phyloP scores from a whole-genome alignment of 1,140 invertebrate genomes.

The Steinernema feltiae region DNA sequence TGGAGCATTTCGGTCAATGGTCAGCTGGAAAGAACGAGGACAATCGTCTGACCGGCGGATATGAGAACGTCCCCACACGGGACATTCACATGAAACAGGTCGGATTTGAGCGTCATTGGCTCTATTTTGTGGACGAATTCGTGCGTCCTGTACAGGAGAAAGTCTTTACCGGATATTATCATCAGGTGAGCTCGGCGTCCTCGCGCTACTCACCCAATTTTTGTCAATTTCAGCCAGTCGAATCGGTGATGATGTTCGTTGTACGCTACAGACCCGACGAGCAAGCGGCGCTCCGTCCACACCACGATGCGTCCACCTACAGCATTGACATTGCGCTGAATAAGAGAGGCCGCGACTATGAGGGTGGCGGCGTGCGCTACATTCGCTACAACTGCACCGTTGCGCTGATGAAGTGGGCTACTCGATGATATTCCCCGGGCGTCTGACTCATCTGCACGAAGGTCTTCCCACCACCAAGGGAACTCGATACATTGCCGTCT shows the following conservation, averaged over 20 bases:
- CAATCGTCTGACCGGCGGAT: slow-evolving; percentile 77
- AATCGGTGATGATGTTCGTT: slow-evolving; percentile 94
- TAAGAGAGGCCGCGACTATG: slow-evolving; percentile 65
- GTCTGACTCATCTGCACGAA: slow-evolving; percentile 92
- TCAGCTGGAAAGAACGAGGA: slow-evolving; percentile 86
- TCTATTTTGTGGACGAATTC: slow-evolving; percentile 79
- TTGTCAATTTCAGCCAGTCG: slow-evolving; percentile 70
- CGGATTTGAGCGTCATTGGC: slow-evolving; percentile 78
- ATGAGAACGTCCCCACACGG: slow-evolving; percentile 93
- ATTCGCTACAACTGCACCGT: slow-evolving; percentile 94
- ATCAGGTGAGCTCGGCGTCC: slow-evolving; percentile 66
- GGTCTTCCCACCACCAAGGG: slow-evolving; percentile 79
- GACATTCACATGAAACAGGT: slow-evolving; percentile 99
- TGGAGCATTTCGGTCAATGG: slow-evolving; percentile 84
- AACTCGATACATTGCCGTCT: slow-evolving; percentile 96
- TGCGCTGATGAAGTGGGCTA: slow-evolving; percentile 66
- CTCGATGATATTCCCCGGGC: slow-evolving; percentile 92
- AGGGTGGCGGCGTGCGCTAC: slow-evolving; percentile 89
- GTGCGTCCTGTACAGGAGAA: slow-evolving; percentile 83
- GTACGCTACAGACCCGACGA: slow-evolving; percentile 91
- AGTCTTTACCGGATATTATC: slow-evolving; percentile 78
- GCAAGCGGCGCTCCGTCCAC: slow-evolving; percentile 82
- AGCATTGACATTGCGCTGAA: slow-evolving; percentile 97
- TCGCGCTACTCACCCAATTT: background rate
- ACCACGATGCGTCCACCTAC: slow-evolving; percentile 96